phyloP scores from a whole-genome alignment of 2,797 vertebrate species.

The Callimico goeldii region DNA sequence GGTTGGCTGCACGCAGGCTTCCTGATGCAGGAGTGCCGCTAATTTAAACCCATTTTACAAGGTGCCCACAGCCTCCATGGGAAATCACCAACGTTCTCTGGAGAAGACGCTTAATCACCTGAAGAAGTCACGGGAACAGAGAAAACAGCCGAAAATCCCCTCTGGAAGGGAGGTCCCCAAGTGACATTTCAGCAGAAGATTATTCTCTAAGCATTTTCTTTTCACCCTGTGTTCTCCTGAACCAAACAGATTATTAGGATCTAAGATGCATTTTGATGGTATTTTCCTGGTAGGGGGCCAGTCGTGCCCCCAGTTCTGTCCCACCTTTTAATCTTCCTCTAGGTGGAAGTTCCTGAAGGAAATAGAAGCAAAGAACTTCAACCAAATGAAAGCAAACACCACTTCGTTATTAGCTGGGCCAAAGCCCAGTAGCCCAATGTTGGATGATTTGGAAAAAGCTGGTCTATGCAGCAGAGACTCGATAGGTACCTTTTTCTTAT shows the following conservation, averaged over 20 bases:
- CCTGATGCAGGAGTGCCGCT: not conserved
- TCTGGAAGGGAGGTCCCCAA: not conserved
- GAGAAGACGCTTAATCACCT: not conserved
- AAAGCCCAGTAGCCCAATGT: not conserved
- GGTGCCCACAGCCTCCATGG: not conserved
- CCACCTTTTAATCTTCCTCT: not conserved
- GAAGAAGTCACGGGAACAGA: not conserved
- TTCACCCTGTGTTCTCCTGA: not conserved
- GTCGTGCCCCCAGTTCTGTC: not conserved
- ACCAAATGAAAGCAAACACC: not conserved
- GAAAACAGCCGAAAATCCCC: not conserved
- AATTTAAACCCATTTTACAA: not conserved
- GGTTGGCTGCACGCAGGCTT: not conserved
- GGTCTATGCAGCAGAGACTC: not conserved
- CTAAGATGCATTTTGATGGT: not conserved
- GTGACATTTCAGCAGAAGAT: not conserved
- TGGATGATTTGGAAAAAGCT: not conserved
- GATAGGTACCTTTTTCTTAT: not conserved
- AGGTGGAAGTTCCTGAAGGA: not conserved
- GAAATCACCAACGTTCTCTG: not conserved
- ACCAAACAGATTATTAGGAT: not conserved
- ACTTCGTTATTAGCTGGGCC: not conserved
- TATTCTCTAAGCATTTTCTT: not conserved
- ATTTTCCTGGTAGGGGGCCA: not conserved
- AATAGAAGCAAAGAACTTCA: not conserved